These are phyloP conservation scores for Haemorhous mexicanus DNA, from an alignment of 2,113 vertebrate genomes.

Conservation along the genomic window DNA sequence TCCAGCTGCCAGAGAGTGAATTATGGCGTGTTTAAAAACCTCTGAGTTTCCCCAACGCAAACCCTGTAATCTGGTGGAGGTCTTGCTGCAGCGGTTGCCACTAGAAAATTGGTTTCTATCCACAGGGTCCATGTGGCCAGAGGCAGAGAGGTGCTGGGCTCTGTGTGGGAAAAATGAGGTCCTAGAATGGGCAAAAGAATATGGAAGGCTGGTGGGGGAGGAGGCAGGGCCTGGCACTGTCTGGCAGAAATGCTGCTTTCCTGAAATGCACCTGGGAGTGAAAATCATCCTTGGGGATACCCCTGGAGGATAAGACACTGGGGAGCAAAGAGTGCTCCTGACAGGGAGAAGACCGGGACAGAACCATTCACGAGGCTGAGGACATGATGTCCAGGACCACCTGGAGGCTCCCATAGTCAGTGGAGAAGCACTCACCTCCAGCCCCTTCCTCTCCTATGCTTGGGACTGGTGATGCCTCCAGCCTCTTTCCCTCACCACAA, in stretches of 20 bases:
- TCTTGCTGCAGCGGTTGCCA: fast-evolving
- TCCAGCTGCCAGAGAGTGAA: background rate
- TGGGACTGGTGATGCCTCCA: background rate
- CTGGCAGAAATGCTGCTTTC: background rate
- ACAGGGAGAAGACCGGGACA: background rate
- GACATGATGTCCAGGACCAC: background rate
- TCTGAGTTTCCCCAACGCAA: background rate
- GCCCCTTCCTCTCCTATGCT: background rate
- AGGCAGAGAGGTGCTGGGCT: background rate
- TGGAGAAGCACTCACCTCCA: background rate
- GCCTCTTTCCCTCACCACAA: background rate
- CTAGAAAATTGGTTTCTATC: background rate
- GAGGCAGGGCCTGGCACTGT: background rate
- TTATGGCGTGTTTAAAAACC: background rate
- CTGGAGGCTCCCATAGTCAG: background rate
- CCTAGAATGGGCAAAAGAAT: background rate
- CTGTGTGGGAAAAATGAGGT: background rate
- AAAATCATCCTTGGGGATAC: background rate
- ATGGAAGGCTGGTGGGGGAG: background rate
- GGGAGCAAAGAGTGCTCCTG: background rate
- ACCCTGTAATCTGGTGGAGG: background rate
- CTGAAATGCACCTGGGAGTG: background rate
- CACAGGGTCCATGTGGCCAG: background rate
- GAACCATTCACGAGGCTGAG: background rate
- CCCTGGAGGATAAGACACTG: background rate